phyloP scores from a whole-genome alignment of 2,888 invertebrate genomes.

The Drosophila hamatofila region DNA sequence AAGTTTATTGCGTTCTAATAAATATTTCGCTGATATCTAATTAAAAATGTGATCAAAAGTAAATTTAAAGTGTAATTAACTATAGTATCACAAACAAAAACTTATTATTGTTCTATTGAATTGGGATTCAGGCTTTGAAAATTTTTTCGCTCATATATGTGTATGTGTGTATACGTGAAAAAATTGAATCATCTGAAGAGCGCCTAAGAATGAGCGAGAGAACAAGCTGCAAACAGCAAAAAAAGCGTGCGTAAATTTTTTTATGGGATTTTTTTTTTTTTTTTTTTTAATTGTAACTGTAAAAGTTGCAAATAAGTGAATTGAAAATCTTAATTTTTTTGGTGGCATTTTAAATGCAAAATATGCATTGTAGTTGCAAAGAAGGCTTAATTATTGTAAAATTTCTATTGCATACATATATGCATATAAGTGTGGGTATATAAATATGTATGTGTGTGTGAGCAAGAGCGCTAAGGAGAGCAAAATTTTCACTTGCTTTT shows the following conservation, averaged over 20 bases:
- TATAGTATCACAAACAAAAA: background rate
- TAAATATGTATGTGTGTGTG: background rate
- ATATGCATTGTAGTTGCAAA: background rate
- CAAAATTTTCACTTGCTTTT: background rate
- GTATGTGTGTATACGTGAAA: background rate
- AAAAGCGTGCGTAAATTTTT: background rate
- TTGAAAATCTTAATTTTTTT: background rate
- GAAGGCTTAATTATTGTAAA: background rate
- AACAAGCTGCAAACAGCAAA: background rate
- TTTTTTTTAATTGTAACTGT: background rate
- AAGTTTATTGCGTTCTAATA: background rate
- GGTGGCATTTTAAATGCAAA: background rate
- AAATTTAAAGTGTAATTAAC: background rate
- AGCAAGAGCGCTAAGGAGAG: background rate
- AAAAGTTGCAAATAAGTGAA: constrained; percentile 6
- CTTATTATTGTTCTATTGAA: background rate
- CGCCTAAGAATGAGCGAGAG: background rate
- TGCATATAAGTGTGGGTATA: background rate
- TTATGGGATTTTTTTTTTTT: background rate
- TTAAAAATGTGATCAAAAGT: background rate
- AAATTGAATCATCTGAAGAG: background rate
- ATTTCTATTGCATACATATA: constrained; percentile 4
- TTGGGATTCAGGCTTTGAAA: too few relatives aligned
- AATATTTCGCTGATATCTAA: background rate
- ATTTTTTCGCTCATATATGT: background rate